Evolutionary conservation across 2,888 invertebrate species (phyloP).

Genomic region (Exocentrus adspersus): DNA sequence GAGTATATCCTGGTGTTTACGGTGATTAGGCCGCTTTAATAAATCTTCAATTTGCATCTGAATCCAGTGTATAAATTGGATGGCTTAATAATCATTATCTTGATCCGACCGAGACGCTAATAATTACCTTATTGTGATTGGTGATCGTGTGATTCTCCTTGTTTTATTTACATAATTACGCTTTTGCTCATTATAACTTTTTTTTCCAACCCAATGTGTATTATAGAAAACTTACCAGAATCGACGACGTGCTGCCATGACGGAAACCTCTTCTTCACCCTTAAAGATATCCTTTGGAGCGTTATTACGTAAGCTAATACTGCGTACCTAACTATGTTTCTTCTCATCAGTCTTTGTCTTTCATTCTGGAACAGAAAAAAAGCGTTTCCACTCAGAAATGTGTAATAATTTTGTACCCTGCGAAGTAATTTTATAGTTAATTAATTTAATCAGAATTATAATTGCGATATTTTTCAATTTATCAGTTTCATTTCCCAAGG

Average conservation of each 20-base stretch:
- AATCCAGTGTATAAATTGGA: slow-evolving; percentile 4
- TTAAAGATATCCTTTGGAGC: slow-evolving; percentile 84
- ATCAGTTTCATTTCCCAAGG: too few relatives aligned
- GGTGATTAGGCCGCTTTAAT: slow-evolving; percentile 10
- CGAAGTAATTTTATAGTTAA: not conserved
- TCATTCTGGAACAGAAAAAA: slow-evolving; percentile 75
- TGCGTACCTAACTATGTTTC: slow-evolving; percentile 90
- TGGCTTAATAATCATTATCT: slow-evolving; percentile 5
- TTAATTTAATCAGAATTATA: too few relatives aligned
- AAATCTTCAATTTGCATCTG: slow-evolving; percentile 18
- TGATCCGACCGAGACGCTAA: not conserved
- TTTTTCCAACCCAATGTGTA: not conserved
- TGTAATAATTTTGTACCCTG: not conserved
- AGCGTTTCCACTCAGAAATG: slow-evolving; percentile 3
- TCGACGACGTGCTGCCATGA: slow-evolving; percentile 91
- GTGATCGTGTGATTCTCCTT: not conserved
- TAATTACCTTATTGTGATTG: slow-evolving; percentile 1
- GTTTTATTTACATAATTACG: too few relatives aligned
- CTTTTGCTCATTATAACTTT: not conserved
- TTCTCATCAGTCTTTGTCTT: slow-evolving; percentile 86
- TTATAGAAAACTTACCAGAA: slow-evolving; percentile 72
- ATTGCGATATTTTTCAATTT: too few relatives aligned
- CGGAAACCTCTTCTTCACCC: slow-evolving; percentile 89
- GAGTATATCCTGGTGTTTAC: slow-evolving; percentile 23
- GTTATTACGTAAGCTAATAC: slow-evolving; percentile 91